These are phyloP conservation scores for Hippolais icterina DNA, from an alignment of 2,113 vertebrate species.

Conservation along the genomic window DNA sequence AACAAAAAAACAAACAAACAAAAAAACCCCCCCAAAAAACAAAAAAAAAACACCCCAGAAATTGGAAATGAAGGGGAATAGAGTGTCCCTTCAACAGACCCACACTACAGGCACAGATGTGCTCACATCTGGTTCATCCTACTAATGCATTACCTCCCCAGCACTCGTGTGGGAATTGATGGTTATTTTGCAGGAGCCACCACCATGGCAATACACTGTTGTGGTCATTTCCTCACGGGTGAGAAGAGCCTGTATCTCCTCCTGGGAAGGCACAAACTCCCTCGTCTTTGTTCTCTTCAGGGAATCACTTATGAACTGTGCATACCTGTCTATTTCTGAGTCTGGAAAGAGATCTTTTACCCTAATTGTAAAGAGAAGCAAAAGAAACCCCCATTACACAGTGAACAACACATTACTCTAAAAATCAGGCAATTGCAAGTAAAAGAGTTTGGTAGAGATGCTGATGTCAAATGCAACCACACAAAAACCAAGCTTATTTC, in stretches of 20 bases:
- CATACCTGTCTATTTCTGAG: slow-evolving; percentile 86
- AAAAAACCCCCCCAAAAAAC: no score
- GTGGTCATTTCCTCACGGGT: slow-evolving; percentile 90
- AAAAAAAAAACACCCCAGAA: no score
- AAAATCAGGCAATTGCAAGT: not conserved
- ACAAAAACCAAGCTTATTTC: not conserved
- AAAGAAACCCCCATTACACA: not conserved
- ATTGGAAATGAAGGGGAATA: not conserved
- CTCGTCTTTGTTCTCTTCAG: slow-evolving; percentile 89
- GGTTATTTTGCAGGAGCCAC: slow-evolving; percentile 93
- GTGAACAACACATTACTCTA: not conserved
- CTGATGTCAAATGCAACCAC: not conserved
- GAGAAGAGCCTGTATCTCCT: slow-evolving; percentile 89
- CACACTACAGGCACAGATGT: not conserved
- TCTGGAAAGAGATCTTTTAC: slow-evolving; percentile 83
- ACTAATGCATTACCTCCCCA: slow-evolving; percentile 80
- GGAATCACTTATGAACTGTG: slow-evolving; percentile 85
- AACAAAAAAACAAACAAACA: no score
- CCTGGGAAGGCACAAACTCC: slow-evolving; percentile 91
- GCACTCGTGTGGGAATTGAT: slow-evolving; percentile 93
- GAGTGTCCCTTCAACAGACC: not conserved
- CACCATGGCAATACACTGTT: slow-evolving; percentile 91
- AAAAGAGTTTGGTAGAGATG: not conserved
- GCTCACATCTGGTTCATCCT: not conserved
- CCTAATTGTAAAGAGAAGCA: slow-evolving; percentile 62